A percentile compares a stretch with the other conserved stretches of the same genome.
phyloP scores from a whole-genome alignment of 2,888 invertebrate genomes.

The Hipparchia sbordonii region DNA sequence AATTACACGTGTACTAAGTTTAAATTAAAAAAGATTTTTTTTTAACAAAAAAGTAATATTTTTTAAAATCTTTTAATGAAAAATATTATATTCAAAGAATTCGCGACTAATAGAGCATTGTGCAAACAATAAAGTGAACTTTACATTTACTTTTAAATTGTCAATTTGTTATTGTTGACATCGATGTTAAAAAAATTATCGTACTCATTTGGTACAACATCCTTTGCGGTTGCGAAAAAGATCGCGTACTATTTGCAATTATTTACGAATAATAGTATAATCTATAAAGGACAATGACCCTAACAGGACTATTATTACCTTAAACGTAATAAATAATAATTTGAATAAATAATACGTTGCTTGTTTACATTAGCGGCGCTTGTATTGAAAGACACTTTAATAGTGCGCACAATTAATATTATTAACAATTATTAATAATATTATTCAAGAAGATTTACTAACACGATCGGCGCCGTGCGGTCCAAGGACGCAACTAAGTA shows the following conservation, averaged over 20 bases:
- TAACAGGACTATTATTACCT: background rate
- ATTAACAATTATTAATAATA: background rate
- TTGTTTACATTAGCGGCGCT: constrained; percentile 9
- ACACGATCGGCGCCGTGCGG: constrained; percentile 37
- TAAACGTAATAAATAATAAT: background rate
- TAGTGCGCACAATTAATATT: background rate
- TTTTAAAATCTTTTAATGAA: too few species aligned
- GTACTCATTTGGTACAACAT: too few species aligned
- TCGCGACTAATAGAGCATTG: too few species aligned
- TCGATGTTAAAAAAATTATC: too few species aligned
- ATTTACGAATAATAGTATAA: background rate
- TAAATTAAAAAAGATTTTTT: too few species aligned
- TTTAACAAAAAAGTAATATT: too few species aligned
- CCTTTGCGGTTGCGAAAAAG: background rate
- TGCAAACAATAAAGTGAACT: too few species aligned
- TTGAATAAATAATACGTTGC: background rate
- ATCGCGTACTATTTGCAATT: background rate
- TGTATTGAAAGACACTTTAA: constrained; percentile 5
- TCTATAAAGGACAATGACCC: constrained; percentile 1
- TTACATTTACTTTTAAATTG: too few species aligned
- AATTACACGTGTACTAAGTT: too few species aligned
- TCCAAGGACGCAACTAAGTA: constrained; percentile 36
- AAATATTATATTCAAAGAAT: too few species aligned
- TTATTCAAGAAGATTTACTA: constrained; percentile 1
- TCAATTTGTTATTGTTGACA: too few species aligned